Evolutionary conservation across 2,113 vertebrate species (phyloP).

Genomic region (Oryctolagus cuniculus): mOryCun1.1 NC_091434.1:16638001-16638500

Average conservation of each 20-base stretch:
- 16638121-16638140: background rate
- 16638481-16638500: background rate
- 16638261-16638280: background rate
- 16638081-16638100: background rate
- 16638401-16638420: background rate
- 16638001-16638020: background rate
- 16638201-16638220: slow-evolving; percentile 14
- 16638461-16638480: background rate
- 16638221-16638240: background rate
- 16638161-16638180: background rate
- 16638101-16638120: background rate
- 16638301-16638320: background rate
- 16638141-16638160: background rate
- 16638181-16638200: background rate
- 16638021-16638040: background rate
- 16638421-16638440: background rate
- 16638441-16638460: background rate
- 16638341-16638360: background rate
- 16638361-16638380: background rate
- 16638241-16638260: background rate
- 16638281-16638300: background rate
- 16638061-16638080: background rate
- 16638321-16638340: background rate
- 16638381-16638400: background rate
- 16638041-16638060: background rate